Conservation (phyloP, 2,888 invertebrate genomes). For the Pecten maximus region DNA sequence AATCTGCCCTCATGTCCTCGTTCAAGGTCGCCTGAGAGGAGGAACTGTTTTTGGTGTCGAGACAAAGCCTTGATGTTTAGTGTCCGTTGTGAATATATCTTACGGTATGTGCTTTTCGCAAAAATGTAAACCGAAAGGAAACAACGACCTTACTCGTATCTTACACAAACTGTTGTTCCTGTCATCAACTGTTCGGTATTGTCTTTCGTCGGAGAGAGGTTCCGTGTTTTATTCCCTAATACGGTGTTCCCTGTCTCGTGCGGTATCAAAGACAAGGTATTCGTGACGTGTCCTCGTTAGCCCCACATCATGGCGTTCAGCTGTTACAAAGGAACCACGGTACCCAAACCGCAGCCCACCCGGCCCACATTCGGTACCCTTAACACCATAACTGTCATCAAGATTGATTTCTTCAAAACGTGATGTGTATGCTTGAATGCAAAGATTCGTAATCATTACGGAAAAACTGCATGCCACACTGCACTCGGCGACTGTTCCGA, state of each 20-base stretch:
- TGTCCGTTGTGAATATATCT: no score
- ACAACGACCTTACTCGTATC: no score
- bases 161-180: no score
- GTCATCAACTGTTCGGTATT: not conserved
- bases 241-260: not conserved
- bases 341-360: slow-evolving; percentile 6
- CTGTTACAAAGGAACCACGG: not conserved
- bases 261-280: not conserved
- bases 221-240: not conserved
- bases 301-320: not conserved
- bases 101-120: no score
- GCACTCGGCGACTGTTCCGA: not conserved
- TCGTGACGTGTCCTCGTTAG: slow-evolving; percentile 5
- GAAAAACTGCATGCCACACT: not conserved
- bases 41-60: no score
- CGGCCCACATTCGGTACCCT: slow-evolving; percentile 8
- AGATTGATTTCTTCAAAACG: not conserved
- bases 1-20: no score
- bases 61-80: no score
- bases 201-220: not conserved
- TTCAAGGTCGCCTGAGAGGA: no score
- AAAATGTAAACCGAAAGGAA: no score
- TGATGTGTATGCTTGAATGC: not conserved
- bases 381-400: not conserved
- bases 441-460: not conserved